Conservation (phyloP, 2,888 invertebrate species). For the Leptinotarsa tumamoca region DNA sequence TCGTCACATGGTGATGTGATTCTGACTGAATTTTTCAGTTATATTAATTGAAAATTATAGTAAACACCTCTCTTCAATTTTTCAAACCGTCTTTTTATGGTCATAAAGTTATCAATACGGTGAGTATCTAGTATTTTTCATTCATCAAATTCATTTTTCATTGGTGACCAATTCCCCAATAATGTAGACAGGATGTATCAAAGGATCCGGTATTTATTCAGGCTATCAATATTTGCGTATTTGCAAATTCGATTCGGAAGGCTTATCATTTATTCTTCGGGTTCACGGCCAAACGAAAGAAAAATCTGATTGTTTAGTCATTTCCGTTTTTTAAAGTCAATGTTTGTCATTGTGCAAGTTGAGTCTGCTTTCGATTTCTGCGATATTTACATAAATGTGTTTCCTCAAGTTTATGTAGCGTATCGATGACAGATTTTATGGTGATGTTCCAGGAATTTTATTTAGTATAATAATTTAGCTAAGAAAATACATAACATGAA, state of each 20-base stretch:
- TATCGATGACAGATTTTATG: too few species aligned
- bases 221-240: slow-evolving; percentile 24
- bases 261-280: slow-evolving; percentile 34
- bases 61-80: too few species aligned
- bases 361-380: slow-evolving; percentile 17
- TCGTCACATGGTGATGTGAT: too few species aligned
- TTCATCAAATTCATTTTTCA: neutral
- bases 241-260: slow-evolving; percentile 21
- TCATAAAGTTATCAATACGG: neutral
- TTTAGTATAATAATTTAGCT: too few species aligned
- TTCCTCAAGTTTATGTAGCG: neutral
- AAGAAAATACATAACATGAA: too few species aligned
- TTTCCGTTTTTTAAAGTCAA: slow-evolving; percentile 38
- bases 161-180: slow-evolving; percentile 9
- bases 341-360: slow-evolving; percentile 31
- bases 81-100: too few species aligned
- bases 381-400: neutral
- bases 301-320: slow-evolving; percentile 42
- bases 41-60: too few species aligned
- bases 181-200: slow-evolving; percentile 25
- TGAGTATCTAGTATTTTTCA: neutral
- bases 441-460: too few species aligned
- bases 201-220: slow-evolving; percentile 21
- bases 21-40: too few species aligned
- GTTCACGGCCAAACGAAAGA: slow-evolving; percentile 49